phyloP scores from a whole-genome alignment of 2,113 vertebrate species.

The Oophaga pumilio region DNA sequence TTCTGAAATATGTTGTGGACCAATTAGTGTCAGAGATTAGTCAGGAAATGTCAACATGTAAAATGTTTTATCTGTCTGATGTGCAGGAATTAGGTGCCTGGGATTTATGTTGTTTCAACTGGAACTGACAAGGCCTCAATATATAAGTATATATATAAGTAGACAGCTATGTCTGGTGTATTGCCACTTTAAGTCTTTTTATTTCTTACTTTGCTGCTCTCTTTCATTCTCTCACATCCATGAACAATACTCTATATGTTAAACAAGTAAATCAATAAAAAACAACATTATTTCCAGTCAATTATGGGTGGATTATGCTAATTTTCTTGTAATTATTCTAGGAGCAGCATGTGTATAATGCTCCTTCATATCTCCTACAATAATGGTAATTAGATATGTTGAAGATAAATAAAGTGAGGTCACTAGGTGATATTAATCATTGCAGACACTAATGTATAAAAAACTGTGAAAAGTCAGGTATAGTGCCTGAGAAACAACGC shows the following conservation, averaged over 20 bases:
- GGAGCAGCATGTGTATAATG: neutral
- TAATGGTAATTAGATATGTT: conserved; percentile 9
- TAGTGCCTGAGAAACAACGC: neutral
- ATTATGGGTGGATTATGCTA: neutral
- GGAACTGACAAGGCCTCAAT: conserved; percentile 15
- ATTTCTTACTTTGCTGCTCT: too few relatives aligned
- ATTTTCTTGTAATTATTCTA: neutral
- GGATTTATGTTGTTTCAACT: conserved; percentile 21
- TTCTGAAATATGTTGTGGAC: conserved; percentile 18
- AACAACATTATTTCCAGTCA: neutral
- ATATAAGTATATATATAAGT: conserved; percentile 1
- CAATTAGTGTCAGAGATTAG: conserved; percentile 40
- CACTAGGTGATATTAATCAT: neutral
- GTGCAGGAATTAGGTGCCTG: neutral
- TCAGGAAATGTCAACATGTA: conserved; percentile 29
- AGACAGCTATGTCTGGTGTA: too few relatives aligned
- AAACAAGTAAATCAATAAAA: too few relatives aligned
- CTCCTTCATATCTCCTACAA: neutral
- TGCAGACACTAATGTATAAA: neutral
- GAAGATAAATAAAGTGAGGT: neutral
- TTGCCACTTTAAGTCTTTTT: too few relatives aligned
- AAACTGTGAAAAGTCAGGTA: neutral
- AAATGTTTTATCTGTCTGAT: neutral
- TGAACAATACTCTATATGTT: too few relatives aligned
- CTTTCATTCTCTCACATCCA: too few relatives aligned